phyloP scores from a whole-genome alignment of 2,113 vertebrate species.

The Podocnemis expansa region DNA sequence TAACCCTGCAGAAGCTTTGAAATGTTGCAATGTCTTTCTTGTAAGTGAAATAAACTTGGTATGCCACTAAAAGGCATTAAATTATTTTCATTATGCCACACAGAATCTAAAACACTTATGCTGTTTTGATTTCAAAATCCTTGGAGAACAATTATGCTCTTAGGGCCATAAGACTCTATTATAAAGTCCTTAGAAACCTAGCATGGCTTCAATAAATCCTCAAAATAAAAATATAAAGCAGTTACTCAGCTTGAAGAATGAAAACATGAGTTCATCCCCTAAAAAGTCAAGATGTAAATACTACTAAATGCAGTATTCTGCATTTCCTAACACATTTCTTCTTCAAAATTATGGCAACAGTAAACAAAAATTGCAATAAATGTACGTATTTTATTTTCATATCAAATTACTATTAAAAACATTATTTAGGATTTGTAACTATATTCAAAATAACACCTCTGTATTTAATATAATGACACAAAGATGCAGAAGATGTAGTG shows the following conservation, averaged over 20 bases:
- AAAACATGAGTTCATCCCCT: slow-evolving; percentile 71
- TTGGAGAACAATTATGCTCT: slow-evolving; percentile 72
- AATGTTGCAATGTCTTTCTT: slow-evolving; percentile 46
- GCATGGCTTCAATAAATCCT: slow-evolving; percentile 76
- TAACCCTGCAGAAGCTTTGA: slow-evolving; percentile 47
- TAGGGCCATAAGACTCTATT: slow-evolving; percentile 68
- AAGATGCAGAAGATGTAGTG: not conserved
- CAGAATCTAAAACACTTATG: slow-evolving; percentile 73
- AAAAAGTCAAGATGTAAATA: slow-evolving; percentile 59
- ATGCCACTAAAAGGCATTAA: slow-evolving; percentile 74
- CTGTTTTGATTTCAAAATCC: slow-evolving; percentile 77
- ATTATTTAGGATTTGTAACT: not conserved
- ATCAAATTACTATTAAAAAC: not conserved
- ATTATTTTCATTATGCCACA: slow-evolving; percentile 78
- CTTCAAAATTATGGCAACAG: not conserved
- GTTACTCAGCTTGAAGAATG: slow-evolving; percentile 71
- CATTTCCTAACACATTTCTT: slow-evolving; percentile 23
- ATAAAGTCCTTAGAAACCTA: slow-evolving; percentile 73
- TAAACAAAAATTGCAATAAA: slow-evolving; percentile 5
- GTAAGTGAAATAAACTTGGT: slow-evolving; percentile 66
- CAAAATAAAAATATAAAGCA: slow-evolving; percentile 66
- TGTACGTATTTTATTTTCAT: rapidly evolving
- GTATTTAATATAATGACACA: not conserved
- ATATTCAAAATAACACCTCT: not conserved
- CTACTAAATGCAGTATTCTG: slow-evolving; percentile 1